Base-by-base conservation (phyloP, 2,888 invertebrate genomes). In the Tipula unca region DNA sequence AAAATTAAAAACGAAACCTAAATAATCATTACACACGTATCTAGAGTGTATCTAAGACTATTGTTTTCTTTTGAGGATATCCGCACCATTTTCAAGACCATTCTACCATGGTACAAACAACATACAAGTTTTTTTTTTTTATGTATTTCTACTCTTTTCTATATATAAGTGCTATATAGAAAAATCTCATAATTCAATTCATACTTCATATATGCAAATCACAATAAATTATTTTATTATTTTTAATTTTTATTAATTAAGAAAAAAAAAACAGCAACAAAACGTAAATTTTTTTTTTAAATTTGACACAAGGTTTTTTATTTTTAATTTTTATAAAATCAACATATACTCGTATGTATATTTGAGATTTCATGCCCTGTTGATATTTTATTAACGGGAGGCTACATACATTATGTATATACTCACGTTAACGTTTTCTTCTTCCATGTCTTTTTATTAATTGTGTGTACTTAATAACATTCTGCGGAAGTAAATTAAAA, bases 71-170 rank as follows among this genome's bases (percentile, higher is more conserved):
- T 69, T 69, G 69, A 69, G 69, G 69, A 69, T 69, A 69, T 69
- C 69, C 69, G 69, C 69, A 69, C 69, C 69, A 69, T 69, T 69
- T 69, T 69, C 69, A 69, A 69, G 69, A 69, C 69, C 69, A 69
- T 69, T 69, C 25, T 69, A 69, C 69, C 69, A 69, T 69, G 25
- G 10, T 69, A 69, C 25, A 25, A 3, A 54, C 48, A 8, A 48
- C 48, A 0, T 20, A 48, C 48, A 17, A n/a, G 20, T 69, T 3
- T 39, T 10, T 10, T 10, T 39, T 39, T 6, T 32, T 6, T 6
- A 32, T 32, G 32, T 2, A 69, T 69, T 25, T 69, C 13, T 69
- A n/a, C 20, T 25, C 69, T 69, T 69, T 69, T 69, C 25, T 69
- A 10, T n/a, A n/a, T n/a, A 13, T 2, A 25, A n/a, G 13, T 25